Percentiles rank a stretch among this genome's conserved stretches.
Conservation (phyloP, 2,797 vertebrate genomes). For the Chiroxiphia lanceolata region DNA sequence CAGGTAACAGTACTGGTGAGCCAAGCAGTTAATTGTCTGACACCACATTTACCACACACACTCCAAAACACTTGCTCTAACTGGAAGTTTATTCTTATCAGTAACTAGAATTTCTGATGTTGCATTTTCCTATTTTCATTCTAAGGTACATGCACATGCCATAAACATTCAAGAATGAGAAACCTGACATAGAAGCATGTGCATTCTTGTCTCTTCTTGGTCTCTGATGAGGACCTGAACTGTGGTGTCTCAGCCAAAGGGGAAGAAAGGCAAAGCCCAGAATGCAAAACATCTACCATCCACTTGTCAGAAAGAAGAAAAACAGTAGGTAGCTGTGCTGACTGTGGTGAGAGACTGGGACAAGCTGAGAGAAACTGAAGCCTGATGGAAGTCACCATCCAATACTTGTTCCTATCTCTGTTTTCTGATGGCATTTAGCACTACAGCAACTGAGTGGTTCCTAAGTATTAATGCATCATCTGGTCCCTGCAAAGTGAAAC, state of each 20-base stretch:
- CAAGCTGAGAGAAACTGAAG: neutral
- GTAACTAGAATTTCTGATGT: neutral
- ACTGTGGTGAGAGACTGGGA: neutral
- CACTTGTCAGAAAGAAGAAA: neutral
- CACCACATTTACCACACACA: neutral
- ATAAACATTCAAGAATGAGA: neutral
- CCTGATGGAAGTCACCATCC: fast-evolving
- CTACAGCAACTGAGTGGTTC: neutral
- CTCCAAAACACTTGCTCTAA: neutral
- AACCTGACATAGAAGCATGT: neutral
- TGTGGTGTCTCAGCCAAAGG: neutral
- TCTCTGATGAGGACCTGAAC: neutral
- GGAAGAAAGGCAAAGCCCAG: neutral
- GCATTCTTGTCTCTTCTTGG: neutral
- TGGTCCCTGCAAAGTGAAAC: neutral
- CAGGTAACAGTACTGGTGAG: neutral
- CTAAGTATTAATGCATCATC: neutral
- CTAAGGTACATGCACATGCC: neutral
- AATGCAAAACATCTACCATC: neutral
- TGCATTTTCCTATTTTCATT: neutral
- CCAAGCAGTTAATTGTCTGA: neutral
- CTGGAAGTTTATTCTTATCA: neutral
- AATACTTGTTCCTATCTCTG: neutral
- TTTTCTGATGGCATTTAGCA: neutral
- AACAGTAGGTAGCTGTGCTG: neutral